Base-by-base conservation (phyloP, 2,888 invertebrate genomes). In the Acholoe squamosa region DNA sequence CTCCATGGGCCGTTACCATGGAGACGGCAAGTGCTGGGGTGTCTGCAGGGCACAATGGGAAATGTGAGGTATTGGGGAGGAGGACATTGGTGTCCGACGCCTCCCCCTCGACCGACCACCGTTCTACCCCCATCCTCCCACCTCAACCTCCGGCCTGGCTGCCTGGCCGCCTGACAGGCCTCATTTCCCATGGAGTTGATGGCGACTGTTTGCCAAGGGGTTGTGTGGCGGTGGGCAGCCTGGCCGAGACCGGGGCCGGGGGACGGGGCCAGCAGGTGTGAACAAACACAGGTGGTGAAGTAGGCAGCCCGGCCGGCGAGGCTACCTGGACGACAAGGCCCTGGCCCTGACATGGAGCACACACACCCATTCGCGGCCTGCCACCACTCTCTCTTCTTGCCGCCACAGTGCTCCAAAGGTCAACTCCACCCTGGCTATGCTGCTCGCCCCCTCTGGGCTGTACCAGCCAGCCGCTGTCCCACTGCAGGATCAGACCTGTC, bases 271-370 rank as follows among this genome's bases (percentile, higher is more conserved):
- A 28, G 86, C 86, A 86, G 86, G 86, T 86, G 86, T 86, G 86
- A 86, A 54, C 86, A 86, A 86, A 86, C 86, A 86, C 86, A 86
- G 86, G 86, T 86, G 86, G 52, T 86, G 52, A 56, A 86, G 86
- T 80, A 80, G 80, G 80, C 80, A 54, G 54, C 54, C 52, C 51
- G 43, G 51, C 34, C 43, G 86, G 54, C 86, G 22, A 52, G 43
- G 25, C 86, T 86, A 86, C 86, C 86, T 86, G 86, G 86, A 31
- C 86, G 56, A 86, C 86, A 0, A 25, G 56, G 54, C 0, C n/a
- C 54, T 31, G 1, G 54, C 56, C 28, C 86, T 86, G 86, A 86
- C 56, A 86, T 86, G 54, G 80, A 80, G 80, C 80, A 80, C 80
- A 43, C 80, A 80, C 34, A 80, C 80, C 14, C 80, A 43, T 33